Evolutionary conservation across 2,888 invertebrate species (phyloP), one percentile per base, ranked within the genome.

Genomic region (Laspeyria flexula): DNA sequence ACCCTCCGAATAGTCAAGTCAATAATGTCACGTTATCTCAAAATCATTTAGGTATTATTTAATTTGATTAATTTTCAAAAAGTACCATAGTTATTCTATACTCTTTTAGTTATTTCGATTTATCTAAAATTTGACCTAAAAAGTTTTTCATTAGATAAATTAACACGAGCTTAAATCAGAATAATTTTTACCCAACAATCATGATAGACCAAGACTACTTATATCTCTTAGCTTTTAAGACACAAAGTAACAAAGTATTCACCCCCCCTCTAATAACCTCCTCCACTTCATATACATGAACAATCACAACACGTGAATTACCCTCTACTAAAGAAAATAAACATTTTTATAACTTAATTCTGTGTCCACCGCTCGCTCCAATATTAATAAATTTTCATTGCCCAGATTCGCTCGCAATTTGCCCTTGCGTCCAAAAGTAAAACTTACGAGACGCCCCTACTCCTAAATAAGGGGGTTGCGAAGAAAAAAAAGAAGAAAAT

Each of bases 381-480:
- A 92, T 92, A 90, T 91, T 89, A 91, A 91, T 92, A 92, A 92
- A 91, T 92, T 90, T 89, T 89, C 88, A 88, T 92, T 88, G 78
- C 71, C 80, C 70, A 84, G 86, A 87, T 87, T 88, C 84, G 82
- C 83, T 77, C 79, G 88, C 91, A 91, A 91, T 91, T 90, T 90
- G 88, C 89, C 83, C 80, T 70, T 75, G 84, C 81, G 77, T 74
- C 80, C 77, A 76, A 81, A 79, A 85, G 83, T 77, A 78, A 83
- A 88, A 90, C 86, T 90, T 90, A 91, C 81, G 90, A 83, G 65
- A 64, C 72, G 77, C 83, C 87, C 85, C 83, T 80, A 25, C 57
- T 77, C 81, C 81, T 85, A 85, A 87, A 87, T 86, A 88, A 87
- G 79, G 75, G 75, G 79, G 76, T 63, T 73, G 54, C 54, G 38